Evolutionary conservation across 2,797 vertebrate genomes (phyloP), one percentile per base, ranked within the genome.

Genomic region (Pachyuromys duprasi): DNA sequence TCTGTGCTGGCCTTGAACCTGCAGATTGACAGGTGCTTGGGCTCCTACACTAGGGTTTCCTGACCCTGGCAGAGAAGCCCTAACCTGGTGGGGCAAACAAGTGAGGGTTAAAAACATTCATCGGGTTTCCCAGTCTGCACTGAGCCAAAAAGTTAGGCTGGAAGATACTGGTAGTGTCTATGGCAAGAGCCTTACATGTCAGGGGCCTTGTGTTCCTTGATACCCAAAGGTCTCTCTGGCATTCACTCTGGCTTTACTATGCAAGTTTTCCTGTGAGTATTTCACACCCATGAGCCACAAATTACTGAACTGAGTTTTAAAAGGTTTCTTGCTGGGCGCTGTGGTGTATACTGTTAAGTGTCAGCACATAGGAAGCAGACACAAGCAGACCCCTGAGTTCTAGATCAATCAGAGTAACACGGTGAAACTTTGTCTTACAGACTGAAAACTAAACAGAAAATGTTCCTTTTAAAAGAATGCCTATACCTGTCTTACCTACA

Each of bases 301-400:
- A 95, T 96, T 86, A 45, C 83, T 91, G 93, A 94, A 45, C 63
- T 42, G 18, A 92, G 90, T 96, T 96, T 95, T 96, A 95, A 94
- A 96, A 95, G 70, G 6, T 78, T 92, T 86, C 42, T 76, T 33
- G 28, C 6, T 67, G 63, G 11, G 62, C 14, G 31, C 31, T n/a
- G n/a, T 62, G 24, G 18, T 53, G 20, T 3, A 24, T 8, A 31
- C 63, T 22, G 13, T 84, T 84, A 67, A 67, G n/a, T 67, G 12
- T 33, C 31, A 84, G 42, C 26, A 84, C 28, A 49, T 67, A 7
- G 31, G 31, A 67, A 22, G 62, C 28, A 84, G 39, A 49, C 11
- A 13, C 63, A 84, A 39, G 82, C 28, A 15, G 62, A 67, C 39
- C 42, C 63, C 17, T 45, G 24, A 84, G 82, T 53, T 69, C 63